These are phyloP conservation scores for Bacillus rossius DNA, from an alignment of 1,140 invertebrate genomes.

Conservation along the genomic window DNA sequence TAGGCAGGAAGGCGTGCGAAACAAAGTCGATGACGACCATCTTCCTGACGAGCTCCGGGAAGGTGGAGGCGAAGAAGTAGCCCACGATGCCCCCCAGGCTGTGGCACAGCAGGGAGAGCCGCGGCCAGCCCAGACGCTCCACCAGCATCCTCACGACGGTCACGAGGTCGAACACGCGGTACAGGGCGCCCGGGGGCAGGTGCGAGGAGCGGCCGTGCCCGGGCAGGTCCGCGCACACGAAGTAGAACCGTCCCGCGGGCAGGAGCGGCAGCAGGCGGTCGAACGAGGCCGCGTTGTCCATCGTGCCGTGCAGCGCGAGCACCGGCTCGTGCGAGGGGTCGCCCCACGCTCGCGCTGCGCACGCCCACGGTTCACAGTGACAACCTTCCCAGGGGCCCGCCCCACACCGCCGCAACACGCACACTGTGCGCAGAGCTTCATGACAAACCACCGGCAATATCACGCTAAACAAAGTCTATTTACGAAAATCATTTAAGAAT, in stretches of 20 bases:
- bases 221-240: constrained; percentile 60
- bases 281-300: constrained; percentile 60
- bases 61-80: constrained; percentile 41
- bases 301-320: constrained; percentile 54
- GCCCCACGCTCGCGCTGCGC: constrained; percentile 60
- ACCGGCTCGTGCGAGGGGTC: constrained; percentile 44
- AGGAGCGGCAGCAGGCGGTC: constrained; percentile 54
- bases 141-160: constrained; percentile 47
- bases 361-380: neutral
- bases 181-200: constrained; percentile 45
- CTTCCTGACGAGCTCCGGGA: constrained; percentile 46
- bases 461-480: too few species aligned
- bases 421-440: too few species aligned
- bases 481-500: too few species aligned
- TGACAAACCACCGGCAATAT: too few species aligned
- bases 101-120: constrained; percentile 50
- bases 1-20: constrained; percentile 29
- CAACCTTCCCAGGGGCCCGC: too few species aligned
- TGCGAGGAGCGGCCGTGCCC: constrained; percentile 62
- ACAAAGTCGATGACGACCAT: constrained; percentile 49
- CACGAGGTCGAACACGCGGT: constrained; percentile 44
- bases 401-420: too few species aligned
- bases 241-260: constrained; percentile 47
- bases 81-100: constrained; percentile 49
- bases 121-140: constrained; percentile 51